Base-by-base conservation (phyloP, 2,113 vertebrate species). In the Burhinus bistriatus region DNA sequence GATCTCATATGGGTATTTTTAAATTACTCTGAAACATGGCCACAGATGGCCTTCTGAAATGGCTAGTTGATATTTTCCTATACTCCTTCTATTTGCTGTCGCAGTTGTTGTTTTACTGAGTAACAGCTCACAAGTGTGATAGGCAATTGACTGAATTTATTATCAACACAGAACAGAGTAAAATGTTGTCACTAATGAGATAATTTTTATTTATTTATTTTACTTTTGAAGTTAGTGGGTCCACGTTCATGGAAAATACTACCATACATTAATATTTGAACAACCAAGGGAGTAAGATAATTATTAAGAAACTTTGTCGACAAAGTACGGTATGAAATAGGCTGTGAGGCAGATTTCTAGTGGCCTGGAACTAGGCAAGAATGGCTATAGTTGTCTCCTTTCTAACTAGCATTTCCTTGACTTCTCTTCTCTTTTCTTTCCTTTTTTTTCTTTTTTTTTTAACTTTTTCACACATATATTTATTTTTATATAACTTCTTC, bases 21-120 rank as follows among this genome's bases (percentile, higher is more conserved):
- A 97, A 95, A 96, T 96, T 96, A 90, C 17, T 22, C 65, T 95
- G 61, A 93, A 97, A 85, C 36, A 57, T 38, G 88, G 40, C 29
- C 59, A 73, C 44, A 87, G 61, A 83, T 80, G 61, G 58, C 71
- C 54, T 84, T 83, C 49, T 83, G 55, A 89, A 94, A 92, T 34
- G 51, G 80, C 32, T 84, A 75, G 22, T 29, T 89, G 38, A 7
- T 85, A 38, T 91, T 93, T 93, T 86, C 20, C 1, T 64, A 20
- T 44, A 75, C 3, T 49, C 40, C 2, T 71, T 91, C 88, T 88
- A 51, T 95, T 87, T 94, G 65, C 14, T 61, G 7, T 61, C 83
- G 25, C 44, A 45, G 19, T 69, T 91, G 54, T 19, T 92, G 1
- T 78, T 94, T 86, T 91, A 93, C 70, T 89, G 54, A 15, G 17